phyloP scores from a whole-genome alignment of 1,140 invertebrate species.

The Stegodyphus dumicola region DNA sequence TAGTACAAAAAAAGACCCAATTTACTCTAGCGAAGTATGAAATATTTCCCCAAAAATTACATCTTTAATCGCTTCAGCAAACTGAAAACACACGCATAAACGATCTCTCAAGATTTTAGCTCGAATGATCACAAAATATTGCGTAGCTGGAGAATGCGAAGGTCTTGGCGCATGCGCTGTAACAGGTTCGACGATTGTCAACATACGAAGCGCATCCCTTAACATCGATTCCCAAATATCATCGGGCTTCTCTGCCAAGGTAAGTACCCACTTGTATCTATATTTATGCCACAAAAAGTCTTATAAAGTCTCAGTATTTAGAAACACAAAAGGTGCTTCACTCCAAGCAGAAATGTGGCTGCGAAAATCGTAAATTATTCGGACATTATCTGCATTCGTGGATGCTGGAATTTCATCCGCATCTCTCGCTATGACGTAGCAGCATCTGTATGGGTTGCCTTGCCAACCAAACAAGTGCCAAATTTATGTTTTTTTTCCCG shows the following conservation, averaged over 20 bases:
- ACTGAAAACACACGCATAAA: too few species aligned
- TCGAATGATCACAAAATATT: constrained; percentile 19
- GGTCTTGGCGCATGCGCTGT: constrained; percentile 37
- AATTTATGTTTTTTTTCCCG: constrained; percentile 18
- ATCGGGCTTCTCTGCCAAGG: constrained; percentile 13
- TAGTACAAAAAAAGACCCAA: too few species aligned
- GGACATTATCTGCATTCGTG: constrained; percentile 12
- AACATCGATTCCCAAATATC: constrained; percentile 24
- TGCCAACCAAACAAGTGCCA: constrained; percentile 24
- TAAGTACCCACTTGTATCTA: not conserved
- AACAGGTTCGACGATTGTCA: constrained; percentile 26
- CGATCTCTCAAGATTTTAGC: too few species aligned
- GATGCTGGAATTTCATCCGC: constrained; percentile 40
- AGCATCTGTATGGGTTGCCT: constrained; percentile 33
- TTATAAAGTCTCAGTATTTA: not conserved
- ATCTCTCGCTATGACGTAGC: constrained; percentile 50
- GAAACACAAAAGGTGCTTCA: not conserved
- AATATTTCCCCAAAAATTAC: too few species aligned
- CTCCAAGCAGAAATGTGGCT: not conserved
- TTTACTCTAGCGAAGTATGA: too few species aligned
- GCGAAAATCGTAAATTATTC: not conserved
- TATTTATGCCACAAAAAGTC: not conserved
- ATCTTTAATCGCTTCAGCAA: too few species aligned
- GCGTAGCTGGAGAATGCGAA: constrained; percentile 44
- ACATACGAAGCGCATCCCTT: constrained; percentile 46